Evolutionary conservation across 2,888 invertebrate genomes (phyloP).

Genomic region (Graphium colonna): DNA sequence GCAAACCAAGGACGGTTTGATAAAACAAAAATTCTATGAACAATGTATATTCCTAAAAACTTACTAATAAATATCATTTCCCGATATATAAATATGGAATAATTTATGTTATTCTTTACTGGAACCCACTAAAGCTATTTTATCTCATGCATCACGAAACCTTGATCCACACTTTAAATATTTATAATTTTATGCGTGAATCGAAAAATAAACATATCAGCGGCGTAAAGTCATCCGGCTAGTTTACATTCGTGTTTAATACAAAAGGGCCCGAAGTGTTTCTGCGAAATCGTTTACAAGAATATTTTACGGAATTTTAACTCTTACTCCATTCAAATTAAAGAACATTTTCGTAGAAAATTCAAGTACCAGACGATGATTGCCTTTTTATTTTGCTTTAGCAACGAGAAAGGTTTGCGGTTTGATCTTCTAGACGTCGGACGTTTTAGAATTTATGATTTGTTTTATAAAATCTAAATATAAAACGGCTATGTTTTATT

Average conservation of each 20-base stretch:
- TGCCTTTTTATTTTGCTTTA: constrained; percentile 7
- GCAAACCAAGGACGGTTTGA: too few relatives aligned
- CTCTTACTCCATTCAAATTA: not conserved
- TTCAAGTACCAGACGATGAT: not conserved
- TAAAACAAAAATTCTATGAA: too few relatives aligned
- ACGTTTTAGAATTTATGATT: constrained; percentile 9
- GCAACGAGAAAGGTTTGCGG: constrained; percentile 13
- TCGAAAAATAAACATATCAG: constrained; percentile 9
- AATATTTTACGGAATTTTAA: not conserved
- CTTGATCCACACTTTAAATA: constrained; percentile 13
- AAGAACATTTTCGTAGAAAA: constrained; percentile 1
- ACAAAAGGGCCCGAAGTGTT: constrained; percentile 43
- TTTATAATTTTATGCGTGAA: constrained; percentile 7
- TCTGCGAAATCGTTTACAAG: constrained; percentile 33
- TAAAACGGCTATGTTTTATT: not conserved
- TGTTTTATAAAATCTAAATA: not conserved
- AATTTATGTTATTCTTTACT: too few relatives aligned
- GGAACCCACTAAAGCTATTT: not conserved
- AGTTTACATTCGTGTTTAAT: constrained; percentile 29
- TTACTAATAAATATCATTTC: too few relatives aligned
- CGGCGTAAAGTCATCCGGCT: constrained; percentile 8
- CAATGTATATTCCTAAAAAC: too few relatives aligned
- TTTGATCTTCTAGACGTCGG: constrained; percentile 10
- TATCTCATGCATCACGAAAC: not conserved
- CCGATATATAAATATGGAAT: too few relatives aligned